Percentiles rank a stretch among this genome's conserved stretches.
Evolutionary conservation across 1,140 invertebrate species (phyloP).

Genomic region (Trissolcus basalis): DNA sequence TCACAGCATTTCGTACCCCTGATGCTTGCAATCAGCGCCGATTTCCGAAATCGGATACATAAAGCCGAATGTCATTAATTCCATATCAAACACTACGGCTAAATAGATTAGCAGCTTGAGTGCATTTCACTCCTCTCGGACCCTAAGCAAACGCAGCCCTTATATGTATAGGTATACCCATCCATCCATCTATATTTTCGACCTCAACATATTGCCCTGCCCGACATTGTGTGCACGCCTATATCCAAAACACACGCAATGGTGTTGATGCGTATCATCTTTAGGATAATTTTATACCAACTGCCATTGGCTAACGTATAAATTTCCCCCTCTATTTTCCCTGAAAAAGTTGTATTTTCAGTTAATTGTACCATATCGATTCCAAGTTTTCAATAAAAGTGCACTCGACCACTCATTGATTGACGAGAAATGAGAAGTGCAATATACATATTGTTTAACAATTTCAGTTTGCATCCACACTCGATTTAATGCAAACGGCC

Average conservation of each 20-base stretch:
- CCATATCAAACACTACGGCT: constrained; percentile 75
- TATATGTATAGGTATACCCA: constrained; percentile 45
- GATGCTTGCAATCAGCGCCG: constrained; percentile 10
- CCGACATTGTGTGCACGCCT: constrained; percentile 60
- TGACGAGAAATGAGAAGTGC: too few relatives aligned
- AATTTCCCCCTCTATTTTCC: constrained; percentile 11
- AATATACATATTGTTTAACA: too few relatives aligned
- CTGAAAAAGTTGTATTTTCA: too few relatives aligned
- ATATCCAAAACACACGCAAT: constrained; percentile 45
- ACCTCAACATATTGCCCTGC: constrained; percentile 66
- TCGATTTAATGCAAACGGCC: neutral
- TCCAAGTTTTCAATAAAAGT: too few relatives aligned
- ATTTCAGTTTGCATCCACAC: neutral
- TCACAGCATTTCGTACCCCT: constrained; percentile 44
- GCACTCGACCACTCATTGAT: too few relatives aligned
- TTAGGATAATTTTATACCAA: constrained; percentile 62
- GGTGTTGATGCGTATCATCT: constrained; percentile 71
- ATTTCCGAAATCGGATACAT: constrained; percentile 59
- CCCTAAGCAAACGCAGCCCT: constrained; percentile 70
- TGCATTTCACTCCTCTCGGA: constrained; percentile 66
- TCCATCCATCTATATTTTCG: constrained; percentile 55
- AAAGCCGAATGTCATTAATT: constrained; percentile 73
- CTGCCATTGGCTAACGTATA: constrained; percentile 60
- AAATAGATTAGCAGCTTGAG: constrained; percentile 76
- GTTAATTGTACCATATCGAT: too few relatives aligned